phyloP scores from a whole-genome alignment of 1,140 invertebrate genomes.

The Scaptomyza montana region DNA sequence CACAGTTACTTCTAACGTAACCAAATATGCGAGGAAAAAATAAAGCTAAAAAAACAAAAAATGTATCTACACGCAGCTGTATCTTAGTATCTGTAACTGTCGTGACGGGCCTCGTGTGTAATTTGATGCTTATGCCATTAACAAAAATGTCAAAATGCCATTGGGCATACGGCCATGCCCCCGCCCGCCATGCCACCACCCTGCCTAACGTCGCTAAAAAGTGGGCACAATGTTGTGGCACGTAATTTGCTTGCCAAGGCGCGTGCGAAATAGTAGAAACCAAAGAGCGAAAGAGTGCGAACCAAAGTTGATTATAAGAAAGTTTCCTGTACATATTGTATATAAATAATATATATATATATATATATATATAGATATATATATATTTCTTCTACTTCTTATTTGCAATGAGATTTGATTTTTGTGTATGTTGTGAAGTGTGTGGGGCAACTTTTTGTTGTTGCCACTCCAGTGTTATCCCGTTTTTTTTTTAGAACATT shows the following conservation, averaged over 20 bases:
- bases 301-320: slow-evolving; percentile 40
- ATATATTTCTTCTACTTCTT: slow-evolving; percentile 3
- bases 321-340: slow-evolving; percentile 10
- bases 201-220: background rate
- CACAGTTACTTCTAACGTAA: background rate
- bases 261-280: slow-evolving; percentile 67
- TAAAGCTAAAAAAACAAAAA: background rate
- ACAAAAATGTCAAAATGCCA: slow-evolving; percentile 82
- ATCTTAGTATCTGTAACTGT: slow-evolving; percentile 7
- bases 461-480: background rate
- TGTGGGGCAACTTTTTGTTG: background rate
- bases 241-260: slow-evolving; percentile 73
- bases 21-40: background rate
- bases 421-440: slow-evolving; percentile 46
- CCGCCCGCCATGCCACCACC: background rate
- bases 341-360: no score
- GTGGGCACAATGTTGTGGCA: slow-evolving; percentile 43
- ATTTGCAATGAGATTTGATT: slow-evolving; percentile 75
- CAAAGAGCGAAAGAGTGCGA: background rate
- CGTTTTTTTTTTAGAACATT: background rate
- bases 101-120: slow-evolving; percentile 44
- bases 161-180: slow-evolving; percentile 58
- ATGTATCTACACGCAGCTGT: slow-evolving; percentile 16
- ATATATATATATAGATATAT: slow-evolving; percentile 1
- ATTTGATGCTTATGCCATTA: slow-evolving; percentile 81